A percentile compares a stretch with the other conserved stretches of the same genome.
Conservation (phyloP, 2,113 vertebrate species). For the Anas platyrhynchos region DNA sequence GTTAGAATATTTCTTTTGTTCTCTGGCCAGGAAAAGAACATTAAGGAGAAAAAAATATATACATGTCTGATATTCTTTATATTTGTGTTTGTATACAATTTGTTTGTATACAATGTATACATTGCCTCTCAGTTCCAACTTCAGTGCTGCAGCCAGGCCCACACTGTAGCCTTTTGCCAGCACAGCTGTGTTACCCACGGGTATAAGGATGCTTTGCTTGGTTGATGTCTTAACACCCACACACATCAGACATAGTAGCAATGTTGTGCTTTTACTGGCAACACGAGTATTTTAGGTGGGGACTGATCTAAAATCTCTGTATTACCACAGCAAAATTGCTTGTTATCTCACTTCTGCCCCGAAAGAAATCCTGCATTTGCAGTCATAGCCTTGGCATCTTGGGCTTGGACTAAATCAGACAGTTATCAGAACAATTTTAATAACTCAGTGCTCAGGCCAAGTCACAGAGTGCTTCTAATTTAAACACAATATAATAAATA, state of each 20-base stretch:
- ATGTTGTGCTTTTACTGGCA: background rate
- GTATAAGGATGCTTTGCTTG: too few relatives aligned
- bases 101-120: too few relatives aligned
- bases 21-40: background rate
- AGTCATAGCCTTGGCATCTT: background rate
- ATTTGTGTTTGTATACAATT: too few relatives aligned
- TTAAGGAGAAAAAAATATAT: background rate
- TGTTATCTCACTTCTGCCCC: background rate
- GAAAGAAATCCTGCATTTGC: background rate
- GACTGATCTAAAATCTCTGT: background rate
- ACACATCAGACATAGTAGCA: background rate
- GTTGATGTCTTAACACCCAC: rapidly evolving
- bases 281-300: background rate
- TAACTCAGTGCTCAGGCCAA: background rate
- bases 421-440: background rate
- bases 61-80: background rate
- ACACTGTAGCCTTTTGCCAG: background rate
- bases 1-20: background rate
- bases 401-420: background rate
- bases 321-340: background rate
- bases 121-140: background rate
- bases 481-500: background rate
- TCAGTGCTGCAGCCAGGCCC: background rate
- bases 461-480: background rate
- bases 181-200: background rate